These are phyloP conservation scores for Tillus elongatus DNA, from an alignment of 2,888 invertebrate species.

Conservation along the genomic window DNA sequence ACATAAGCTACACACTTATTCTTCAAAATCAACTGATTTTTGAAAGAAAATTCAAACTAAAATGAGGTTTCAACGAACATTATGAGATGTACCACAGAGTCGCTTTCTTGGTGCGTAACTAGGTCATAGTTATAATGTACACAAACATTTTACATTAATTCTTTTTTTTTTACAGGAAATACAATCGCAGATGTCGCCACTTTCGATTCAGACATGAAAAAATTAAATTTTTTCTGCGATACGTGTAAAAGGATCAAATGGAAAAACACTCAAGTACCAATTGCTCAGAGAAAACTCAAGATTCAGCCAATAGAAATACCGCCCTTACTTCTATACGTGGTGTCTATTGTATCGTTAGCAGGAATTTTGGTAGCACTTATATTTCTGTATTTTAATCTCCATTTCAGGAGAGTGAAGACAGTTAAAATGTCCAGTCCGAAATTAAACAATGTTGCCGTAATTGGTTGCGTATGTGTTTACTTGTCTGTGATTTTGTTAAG, in stretches of 20 bases:
- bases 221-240: slow-evolving; percentile 59
- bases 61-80: too few species aligned
- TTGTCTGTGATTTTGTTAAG: slow-evolving; percentile 78
- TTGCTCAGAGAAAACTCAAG: slow-evolving; percentile 67
- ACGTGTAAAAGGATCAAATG: slow-evolving; percentile 61
- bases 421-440: slow-evolving; percentile 89
- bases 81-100: too few species aligned
- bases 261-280: slow-evolving; percentile 71
- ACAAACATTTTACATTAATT: too few species aligned
- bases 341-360: slow-evolving; percentile 61
- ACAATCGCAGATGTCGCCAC: slow-evolving; percentile 63
- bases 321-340: slow-evolving; percentile 63
- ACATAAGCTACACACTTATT: too few species aligned
- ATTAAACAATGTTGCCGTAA: slow-evolving; percentile 83
- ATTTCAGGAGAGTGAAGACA: slow-evolving; percentile 73
- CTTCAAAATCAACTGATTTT: too few species aligned
- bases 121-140: too few species aligned
- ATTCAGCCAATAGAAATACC: slow-evolving; percentile 69
- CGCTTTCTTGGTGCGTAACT: too few species aligned
- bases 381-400: slow-evolving; percentile 74
- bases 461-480: slow-evolving; percentile 87
- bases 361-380: slow-evolving; percentile 67
- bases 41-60: too few species aligned
- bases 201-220: slow-evolving; percentile 52
- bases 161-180: slow-evolving; percentile 48